Conservation (phyloP, 2,113 vertebrate genomes). For the Rhineura floridana region DNA sequence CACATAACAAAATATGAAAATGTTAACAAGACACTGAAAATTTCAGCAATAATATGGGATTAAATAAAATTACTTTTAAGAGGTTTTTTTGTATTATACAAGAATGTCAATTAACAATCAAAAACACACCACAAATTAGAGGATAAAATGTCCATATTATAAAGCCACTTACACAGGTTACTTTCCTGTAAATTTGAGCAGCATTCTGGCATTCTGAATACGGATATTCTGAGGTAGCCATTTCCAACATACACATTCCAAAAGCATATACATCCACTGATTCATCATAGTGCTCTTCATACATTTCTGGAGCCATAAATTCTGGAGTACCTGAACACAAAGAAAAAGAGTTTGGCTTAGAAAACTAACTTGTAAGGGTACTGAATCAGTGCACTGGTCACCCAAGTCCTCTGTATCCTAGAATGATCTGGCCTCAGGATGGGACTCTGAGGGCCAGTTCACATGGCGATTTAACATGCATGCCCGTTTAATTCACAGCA, state of each 20-base stretch:
- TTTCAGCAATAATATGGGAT: background rate
- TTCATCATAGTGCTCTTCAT: conserved; percentile 97
- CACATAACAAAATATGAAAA: background rate
- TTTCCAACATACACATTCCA: conserved; percentile 99
- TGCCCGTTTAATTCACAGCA: no score
- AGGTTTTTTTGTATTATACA: background rate
- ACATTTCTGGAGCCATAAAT: conserved; percentile 99
- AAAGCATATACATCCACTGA: conserved; percentile 97
- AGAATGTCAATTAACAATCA: fast-evolving
- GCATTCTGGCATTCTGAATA: conserved; percentile 99
- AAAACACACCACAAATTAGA: background rate
- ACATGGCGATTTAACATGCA: no score
- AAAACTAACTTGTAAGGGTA: background rate
- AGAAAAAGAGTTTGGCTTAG: background rate
- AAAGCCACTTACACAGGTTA: conserved; percentile 91
- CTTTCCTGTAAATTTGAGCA: conserved; percentile 98
- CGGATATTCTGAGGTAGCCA: conserved; percentile 98
- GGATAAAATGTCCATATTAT: fast-evolving
- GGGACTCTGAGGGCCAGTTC: no score
- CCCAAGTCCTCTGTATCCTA: background rate
- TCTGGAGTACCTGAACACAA: conserved; percentile 88
- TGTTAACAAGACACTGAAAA: background rate
- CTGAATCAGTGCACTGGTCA: background rate
- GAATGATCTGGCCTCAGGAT: no score
- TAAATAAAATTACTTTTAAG: background rate